Conservation (phyloP, 92 coral and sea anemone species). For the Porites lobata region DNA sequence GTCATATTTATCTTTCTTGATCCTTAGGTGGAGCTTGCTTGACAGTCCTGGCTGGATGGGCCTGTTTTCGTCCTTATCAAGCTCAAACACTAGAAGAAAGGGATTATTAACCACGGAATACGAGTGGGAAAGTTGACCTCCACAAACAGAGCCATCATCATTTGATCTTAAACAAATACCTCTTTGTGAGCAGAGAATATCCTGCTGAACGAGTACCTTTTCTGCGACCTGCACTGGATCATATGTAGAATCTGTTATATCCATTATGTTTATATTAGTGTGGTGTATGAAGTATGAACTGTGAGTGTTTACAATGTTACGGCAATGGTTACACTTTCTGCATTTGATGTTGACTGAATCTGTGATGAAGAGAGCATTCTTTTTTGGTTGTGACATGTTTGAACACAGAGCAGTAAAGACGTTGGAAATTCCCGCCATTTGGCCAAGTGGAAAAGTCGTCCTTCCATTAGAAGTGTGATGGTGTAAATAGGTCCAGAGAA, state of each 20-base stretch:
- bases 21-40: background rate
- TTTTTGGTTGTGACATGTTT: too few relatives aligned
- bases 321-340: background rate
- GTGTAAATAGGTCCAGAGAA: too few relatives aligned
- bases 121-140: background rate
- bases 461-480: too few relatives aligned
- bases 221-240: background rate
- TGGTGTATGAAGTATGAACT: constrained; percentile 2
- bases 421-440: too few relatives aligned
- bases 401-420: too few relatives aligned
- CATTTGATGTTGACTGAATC: background rate
- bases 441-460: too few relatives aligned
- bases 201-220: background rate
- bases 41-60: background rate
- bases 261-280: background rate
- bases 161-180: background rate
- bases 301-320: background rate
- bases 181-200: background rate
- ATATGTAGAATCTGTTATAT: background rate
- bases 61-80: background rate
- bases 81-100: background rate
- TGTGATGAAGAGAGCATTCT: too few relatives aligned
- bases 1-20: constrained; percentile 18
- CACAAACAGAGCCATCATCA: background rate
- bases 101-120: background rate